Percentiles rank a stretch among this genome's conserved stretches.
Evolutionary conservation across 2,113 vertebrate species (phyloP).

Genomic region (Protobothrops flavoviridis): DNA sequence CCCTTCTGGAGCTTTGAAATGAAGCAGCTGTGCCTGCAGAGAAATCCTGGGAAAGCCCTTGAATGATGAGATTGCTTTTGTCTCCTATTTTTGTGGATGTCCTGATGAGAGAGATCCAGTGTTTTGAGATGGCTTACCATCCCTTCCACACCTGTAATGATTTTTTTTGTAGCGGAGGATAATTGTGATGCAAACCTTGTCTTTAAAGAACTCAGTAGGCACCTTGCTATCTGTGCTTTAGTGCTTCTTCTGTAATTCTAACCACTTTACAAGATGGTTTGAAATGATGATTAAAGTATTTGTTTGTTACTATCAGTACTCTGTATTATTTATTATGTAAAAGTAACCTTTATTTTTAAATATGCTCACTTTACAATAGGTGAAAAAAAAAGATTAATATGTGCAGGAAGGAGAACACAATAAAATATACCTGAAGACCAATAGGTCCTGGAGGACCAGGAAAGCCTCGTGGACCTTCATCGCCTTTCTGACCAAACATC

Average conservation of each 20-base stretch:
- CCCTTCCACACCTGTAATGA: neutral
- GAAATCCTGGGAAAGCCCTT: neutral
- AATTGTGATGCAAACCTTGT: neutral
- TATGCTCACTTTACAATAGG: neutral
- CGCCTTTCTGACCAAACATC: conserved; percentile 98
- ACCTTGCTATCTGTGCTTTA: neutral
- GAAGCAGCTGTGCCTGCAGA: neutral
- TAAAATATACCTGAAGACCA: conserved; percentile 86
- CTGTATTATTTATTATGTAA: neutral
- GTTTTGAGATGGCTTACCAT: neutral
- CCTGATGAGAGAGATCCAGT: neutral
- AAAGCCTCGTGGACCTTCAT: conserved; percentile 94
- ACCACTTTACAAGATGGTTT: neutral
- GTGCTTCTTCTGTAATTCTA: neutral
- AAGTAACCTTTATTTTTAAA: conserved; percentile 1
- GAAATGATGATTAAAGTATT: neutral
- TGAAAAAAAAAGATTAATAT: conserved; percentile 6
- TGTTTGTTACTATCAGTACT: neutral
- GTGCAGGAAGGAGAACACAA: neutral
- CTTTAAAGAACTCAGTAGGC: neutral
- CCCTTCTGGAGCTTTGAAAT: neutral
- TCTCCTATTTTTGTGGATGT: neutral
- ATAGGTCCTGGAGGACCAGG: conserved; percentile 95
- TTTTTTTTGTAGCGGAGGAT: neutral
- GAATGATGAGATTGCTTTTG: neutral